These are phyloP conservation scores for Cheiracanthium punctorium DNA, from an alignment of 2,888 invertebrate genomes.

Conservation along the genomic window DNA sequence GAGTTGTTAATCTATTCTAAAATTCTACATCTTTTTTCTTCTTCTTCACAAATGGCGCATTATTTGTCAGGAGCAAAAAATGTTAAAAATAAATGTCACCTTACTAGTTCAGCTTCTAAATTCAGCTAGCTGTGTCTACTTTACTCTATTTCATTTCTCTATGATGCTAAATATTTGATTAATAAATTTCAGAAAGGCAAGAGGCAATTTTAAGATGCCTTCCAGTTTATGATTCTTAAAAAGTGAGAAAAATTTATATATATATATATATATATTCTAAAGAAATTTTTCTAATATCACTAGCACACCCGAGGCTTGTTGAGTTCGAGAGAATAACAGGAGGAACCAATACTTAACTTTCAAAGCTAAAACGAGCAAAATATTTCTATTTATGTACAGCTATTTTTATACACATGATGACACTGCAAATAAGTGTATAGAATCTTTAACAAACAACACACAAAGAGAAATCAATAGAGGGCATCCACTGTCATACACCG, in stretches of 20 bases:
- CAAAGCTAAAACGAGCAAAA: too few relatives aligned
- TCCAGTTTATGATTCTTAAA: slow-evolving; percentile 49
- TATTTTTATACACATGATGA: too few relatives aligned
- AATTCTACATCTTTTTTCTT: slow-evolving; percentile 25
- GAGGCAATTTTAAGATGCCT: slow-evolving; percentile 63
- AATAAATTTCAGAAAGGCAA: slow-evolving; percentile 63
- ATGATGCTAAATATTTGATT: slow-evolving; percentile 41
- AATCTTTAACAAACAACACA: too few relatives aligned
- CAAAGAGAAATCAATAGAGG: too few relatives aligned
- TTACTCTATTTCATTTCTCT: slow-evolving; percentile 16
- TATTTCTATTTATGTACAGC: too few relatives aligned
- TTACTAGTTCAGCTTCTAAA: slow-evolving; percentile 40
- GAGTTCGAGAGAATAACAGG: not conserved
- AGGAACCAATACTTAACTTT: too few relatives aligned
- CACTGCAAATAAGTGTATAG: too few relatives aligned
- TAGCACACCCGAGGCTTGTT: slow-evolving; percentile 27
- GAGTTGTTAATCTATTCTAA: slow-evolving; percentile 52
- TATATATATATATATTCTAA: too few relatives aligned
- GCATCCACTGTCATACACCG: too few relatives aligned
- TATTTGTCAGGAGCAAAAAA: slow-evolving; percentile 63
- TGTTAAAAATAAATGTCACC: slow-evolving; percentile 67
- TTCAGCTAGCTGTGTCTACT: slow-evolving; percentile 37
- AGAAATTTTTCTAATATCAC: slow-evolving; percentile 41
- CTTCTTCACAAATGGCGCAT: slow-evolving; percentile 60
- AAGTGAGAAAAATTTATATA: slow-evolving; percentile 66